Evolutionary conservation across 2,888 invertebrate species (phyloP), one percentile per base, ranked within the genome.

Genomic region (Aspidapion aeneum): DNA sequence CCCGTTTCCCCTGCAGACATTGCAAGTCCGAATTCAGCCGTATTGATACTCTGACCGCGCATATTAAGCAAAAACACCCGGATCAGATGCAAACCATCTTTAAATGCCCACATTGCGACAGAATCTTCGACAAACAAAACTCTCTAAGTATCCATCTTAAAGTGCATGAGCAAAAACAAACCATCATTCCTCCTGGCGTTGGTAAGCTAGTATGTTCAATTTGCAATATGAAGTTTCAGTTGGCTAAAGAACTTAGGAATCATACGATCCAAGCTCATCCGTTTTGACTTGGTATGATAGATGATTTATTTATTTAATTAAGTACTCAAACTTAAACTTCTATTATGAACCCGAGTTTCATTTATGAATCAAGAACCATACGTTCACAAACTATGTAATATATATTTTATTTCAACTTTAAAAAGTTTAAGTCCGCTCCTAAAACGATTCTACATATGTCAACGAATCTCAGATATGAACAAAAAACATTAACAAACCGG

Each of bases 41-140:
- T 49, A 84, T 85, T 72, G 87, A 87, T 3, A 85, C 86, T 0
- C 76, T 89, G 21, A 83, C 86, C 48, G 84, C 85, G 55, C 89
- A 89, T 72, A 84, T 87, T 77, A 84, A 85, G 71, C 82, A 84
- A 68, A 86, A 87, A 69, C 85, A 85, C 73, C 77, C 77, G 50
- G 73, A 82, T 18, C 81, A 80, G 1, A 78, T 81, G 75, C 81
- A 48, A 76, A 82, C 65, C 0, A 73, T 69, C 3, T 85, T 85
- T 70, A 83, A 84, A 75, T 89, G 89, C 70, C 85, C 85, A 68
- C 82, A 87, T 59, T 89, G 89, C 69, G 85, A 86, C 1, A 86
- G 87, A 66, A 81, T 83, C 0, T 84, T 89, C 58, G 84, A 82
- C 64, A 87, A 88, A 16, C 86, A 86, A 19, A 79, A 83, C 18